Evolutionary conservation across 2,113 vertebrate species (phyloP).

Genomic region (Axis porcinus): DNA sequence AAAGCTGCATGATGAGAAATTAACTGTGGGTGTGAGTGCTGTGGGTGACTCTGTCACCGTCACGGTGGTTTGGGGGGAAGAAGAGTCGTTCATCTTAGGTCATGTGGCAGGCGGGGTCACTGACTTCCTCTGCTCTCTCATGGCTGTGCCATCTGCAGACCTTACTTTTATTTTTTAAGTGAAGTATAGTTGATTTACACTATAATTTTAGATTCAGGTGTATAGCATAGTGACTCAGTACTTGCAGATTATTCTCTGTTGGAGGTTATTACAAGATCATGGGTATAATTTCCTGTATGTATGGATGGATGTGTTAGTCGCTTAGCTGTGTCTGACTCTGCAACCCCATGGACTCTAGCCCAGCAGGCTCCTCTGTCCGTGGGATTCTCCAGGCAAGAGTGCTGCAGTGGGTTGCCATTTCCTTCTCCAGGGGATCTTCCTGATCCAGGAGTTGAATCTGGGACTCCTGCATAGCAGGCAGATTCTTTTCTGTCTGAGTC

Average conservation of each 20-base stretch:
- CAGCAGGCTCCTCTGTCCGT: not conserved
- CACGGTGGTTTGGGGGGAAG: not conserved
- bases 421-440: not conserved
- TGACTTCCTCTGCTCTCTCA: not conserved
- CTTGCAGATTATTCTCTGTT: not conserved
- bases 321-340: not conserved
- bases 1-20: not conserved
- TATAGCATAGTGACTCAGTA: not conserved
- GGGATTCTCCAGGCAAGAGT: not conserved
- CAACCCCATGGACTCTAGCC: not conserved
- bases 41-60: not conserved
- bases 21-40: not conserved
- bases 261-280: not conserved
- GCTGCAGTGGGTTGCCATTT: not conserved
- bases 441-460: not conserved
- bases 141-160: accelerated
- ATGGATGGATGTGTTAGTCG: accelerated
- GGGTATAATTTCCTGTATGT: not conserved
- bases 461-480: not conserved
- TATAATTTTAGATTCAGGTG: not conserved
- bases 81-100: not conserved
- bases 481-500: not conserved
- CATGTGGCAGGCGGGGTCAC: accelerated
- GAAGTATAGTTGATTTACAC: not conserved
- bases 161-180: accelerated